phyloP scores from a whole-genome alignment of 2,113 vertebrate genomes.

The Xiphias gladius region DNA sequence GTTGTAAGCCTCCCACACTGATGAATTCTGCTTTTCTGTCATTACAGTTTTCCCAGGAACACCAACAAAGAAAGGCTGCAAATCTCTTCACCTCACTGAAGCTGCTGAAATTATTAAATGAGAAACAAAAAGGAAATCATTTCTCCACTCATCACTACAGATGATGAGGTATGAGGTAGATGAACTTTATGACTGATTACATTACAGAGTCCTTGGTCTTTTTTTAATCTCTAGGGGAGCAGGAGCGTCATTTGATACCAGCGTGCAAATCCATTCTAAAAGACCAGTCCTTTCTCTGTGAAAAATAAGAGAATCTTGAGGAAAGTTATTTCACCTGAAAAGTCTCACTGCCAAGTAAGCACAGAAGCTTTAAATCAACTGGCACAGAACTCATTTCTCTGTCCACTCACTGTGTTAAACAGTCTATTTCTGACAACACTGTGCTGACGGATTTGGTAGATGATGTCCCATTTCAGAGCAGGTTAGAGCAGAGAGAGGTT shows the following conservation, averaged over 20 bases:
- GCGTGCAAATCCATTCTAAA: constrained; percentile 15
- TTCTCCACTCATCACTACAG: constrained; percentile 4
- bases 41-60: background rate
- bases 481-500: constrained; percentile 40
- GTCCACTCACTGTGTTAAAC: constrained; percentile 44
- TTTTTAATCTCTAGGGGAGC: background rate
- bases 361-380: constrained; percentile 34
- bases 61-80: background rate
- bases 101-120: constrained; percentile 23
- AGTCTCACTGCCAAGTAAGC: constrained; percentile 20
- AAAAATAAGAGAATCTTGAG: constrained; percentile 21
- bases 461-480: constrained; percentile 36
- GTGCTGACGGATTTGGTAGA: constrained; percentile 26
- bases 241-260: constrained; percentile 5
- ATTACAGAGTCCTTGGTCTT: background rate
- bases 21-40: constrained; percentile 27
- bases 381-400: constrained; percentile 35
- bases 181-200: constrained; percentile 4
- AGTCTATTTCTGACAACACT: constrained; percentile 29
- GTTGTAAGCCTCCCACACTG: constrained; percentile 2
- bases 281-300: background rate
- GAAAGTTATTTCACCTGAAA: constrained; percentile 31
- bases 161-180: background rate
- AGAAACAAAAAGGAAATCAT: constrained; percentile 21
- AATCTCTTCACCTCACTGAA: constrained; percentile 10